Evolutionary conservation across 2,797 vertebrate genomes (phyloP).

Genomic region (Limosa lapponica): DNA sequence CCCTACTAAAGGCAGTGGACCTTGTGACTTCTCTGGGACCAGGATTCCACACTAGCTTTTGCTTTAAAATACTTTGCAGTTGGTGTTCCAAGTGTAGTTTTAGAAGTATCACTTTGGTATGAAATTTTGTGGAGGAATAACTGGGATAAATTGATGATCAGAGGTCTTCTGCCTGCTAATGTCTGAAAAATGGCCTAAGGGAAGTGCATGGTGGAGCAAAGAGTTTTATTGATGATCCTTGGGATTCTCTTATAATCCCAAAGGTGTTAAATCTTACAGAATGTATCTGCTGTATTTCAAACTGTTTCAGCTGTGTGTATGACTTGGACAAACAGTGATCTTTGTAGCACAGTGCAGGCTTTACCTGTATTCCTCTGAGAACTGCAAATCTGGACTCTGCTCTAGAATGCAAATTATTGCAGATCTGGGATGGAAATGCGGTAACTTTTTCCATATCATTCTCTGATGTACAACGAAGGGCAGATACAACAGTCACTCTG

Average conservation of each 20-base stretch:
- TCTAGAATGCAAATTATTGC: slow-evolving; percentile 22
- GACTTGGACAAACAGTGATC: slow-evolving; percentile 39
- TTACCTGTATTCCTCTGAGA: slow-evolving; percentile 31
- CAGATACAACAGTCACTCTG: neutral
- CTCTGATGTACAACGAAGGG: neutral
- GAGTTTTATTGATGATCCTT: slow-evolving; percentile 52
- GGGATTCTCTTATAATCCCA: slow-evolving; percentile 8
- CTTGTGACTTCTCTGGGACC: neutral
- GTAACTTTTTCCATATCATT: neutral
- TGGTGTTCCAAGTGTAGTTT: neutral
- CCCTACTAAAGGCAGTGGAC: neutral
- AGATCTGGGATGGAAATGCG: neutral
- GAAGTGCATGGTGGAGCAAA: neutral
- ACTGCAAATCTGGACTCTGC: slow-evolving; percentile 11
- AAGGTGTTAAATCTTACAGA: slow-evolving; percentile 37
- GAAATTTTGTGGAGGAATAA: neutral
- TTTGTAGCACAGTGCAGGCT: neutral
- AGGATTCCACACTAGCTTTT: neutral
- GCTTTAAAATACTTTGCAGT: neutral
- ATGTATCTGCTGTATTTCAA: slow-evolving; percentile 34
- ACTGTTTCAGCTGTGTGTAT: neutral
- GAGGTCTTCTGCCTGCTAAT: neutral
- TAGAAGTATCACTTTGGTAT: neutral
- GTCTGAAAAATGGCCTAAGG: slow-evolving; percentile 20
- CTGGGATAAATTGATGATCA: neutral